phyloP scores from a whole-genome alignment of 2,797 vertebrate genomes.

The Enteromius treurensis region DNA sequence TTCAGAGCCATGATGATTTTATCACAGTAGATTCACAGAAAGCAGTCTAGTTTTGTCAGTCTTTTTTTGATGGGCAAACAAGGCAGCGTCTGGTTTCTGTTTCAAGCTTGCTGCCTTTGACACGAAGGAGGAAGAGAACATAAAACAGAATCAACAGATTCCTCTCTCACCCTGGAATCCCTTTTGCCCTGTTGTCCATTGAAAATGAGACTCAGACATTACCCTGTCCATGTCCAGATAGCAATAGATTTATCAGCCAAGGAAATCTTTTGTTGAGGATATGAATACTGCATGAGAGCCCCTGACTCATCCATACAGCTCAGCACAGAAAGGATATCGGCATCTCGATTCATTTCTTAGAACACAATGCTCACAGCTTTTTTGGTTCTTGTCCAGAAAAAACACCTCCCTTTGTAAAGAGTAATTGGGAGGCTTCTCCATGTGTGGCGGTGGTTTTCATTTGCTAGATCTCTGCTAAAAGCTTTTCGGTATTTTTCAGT shows the following conservation, averaged over 20 bases:
- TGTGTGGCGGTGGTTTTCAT: slow-evolving; percentile 37
- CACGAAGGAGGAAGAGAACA: slow-evolving; percentile 47
- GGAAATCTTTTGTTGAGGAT: slow-evolving; percentile 64
- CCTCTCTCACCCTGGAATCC: slow-evolving; percentile 30
- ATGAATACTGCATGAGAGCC: slow-evolving; percentile 69
- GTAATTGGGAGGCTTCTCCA: slow-evolving; percentile 39
- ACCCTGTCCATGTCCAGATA: slow-evolving; percentile 61
- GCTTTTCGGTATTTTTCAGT: slow-evolving; percentile 44
- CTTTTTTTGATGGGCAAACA: slow-evolving; percentile 19
- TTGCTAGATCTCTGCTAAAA: slow-evolving; percentile 42
- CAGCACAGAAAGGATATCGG: slow-evolving; percentile 55
- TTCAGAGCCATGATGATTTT: background rate
- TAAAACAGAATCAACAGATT: slow-evolving; percentile 62
- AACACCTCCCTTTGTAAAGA: slow-evolving; percentile 51
- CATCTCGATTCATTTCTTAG: slow-evolving; percentile 60
- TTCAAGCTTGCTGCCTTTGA: slow-evolving; percentile 50
- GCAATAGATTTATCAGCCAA: slow-evolving; percentile 66
- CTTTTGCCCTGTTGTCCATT: slow-evolving; percentile 67
- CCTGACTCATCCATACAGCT: slow-evolving; percentile 63
- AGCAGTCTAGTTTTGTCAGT: slow-evolving; percentile 14
- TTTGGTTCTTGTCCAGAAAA: slow-evolving; percentile 46
- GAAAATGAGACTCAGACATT: slow-evolving; percentile 67
- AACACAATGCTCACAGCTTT: slow-evolving; percentile 50
- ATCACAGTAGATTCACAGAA: background rate
- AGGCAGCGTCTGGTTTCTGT: slow-evolving; percentile 37